Evolutionary conservation across 2,797 vertebrate genomes (phyloP), one percentile per base, ranked within the genome.

Genomic region (Odontamblyopus lacepedii): DNA sequence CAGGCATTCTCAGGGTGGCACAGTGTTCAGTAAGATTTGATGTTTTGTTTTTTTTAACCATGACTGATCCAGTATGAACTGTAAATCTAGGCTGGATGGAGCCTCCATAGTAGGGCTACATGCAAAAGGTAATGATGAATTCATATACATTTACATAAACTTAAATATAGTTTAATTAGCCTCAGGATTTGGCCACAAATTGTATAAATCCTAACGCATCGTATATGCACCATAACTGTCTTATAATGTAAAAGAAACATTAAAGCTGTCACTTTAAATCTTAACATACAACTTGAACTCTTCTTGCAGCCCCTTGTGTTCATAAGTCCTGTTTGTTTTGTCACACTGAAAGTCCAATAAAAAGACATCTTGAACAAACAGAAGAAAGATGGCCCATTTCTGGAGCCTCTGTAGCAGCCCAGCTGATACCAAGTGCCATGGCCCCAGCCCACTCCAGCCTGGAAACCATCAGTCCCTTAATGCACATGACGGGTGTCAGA

Each of bases 401-500:
- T 19, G 70, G 80, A 85, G 71, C 80, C 56, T 67, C 80, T 80
- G 76, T 80, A 86, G 78, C 78, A 73, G 85, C 78, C 83, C 82
- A 87, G 86, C 78, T 70, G 71, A 79, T 72, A 78, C 78, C 86
- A 93, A 93, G 92, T 91, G 91, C 91, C 91, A 76, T 72, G 69
- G 83, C 84, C 86, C 81, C 93, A 92, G 89, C 78, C 77, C 79
- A 75, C 83, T 88, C 75, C 63, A 78, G 83, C 76, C 87, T 78
- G 83, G 83, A 88, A 85, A 83, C 83, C 88, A 87, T 87, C 88
- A 88, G 81, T 90, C 90, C 87, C 78, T 81, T 89, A 84, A 89
- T 87, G 85, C 86, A 77, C 89, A 78, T 79, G 89, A 91, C 87
- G 83, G 66, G 85, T 90, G 88, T 94, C 93, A 91, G 88, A 79